Evolutionary conservation across 2,888 invertebrate genomes (phyloP), one percentile per base, ranked within the genome.

Genomic region (Sylvicola cinctus): DNA sequence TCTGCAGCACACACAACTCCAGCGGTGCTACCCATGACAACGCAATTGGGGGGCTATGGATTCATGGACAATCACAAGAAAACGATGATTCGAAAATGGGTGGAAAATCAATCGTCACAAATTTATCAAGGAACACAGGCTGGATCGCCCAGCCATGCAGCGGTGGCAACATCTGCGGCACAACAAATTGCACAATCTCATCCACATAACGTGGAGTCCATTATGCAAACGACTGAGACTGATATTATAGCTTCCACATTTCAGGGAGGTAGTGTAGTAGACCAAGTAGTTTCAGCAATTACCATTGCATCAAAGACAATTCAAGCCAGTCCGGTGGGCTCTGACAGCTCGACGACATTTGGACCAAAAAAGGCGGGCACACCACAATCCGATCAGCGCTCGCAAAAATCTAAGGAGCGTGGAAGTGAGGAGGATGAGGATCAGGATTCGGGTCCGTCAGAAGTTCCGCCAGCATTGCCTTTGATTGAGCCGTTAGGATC

Each of bases 51-150:
- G 10, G 73, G 78, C 1, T 87, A 88, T 49, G 81, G 88, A 1
- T 87, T 81, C 47, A 87, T 88, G 87, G 88, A 88, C 48, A 80
- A 70, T 45, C 84, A 85, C 47, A 90, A 90, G 52, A 84, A 85
- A 54, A 79, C 77, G 45, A 88, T 88, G 88, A 88, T 88, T 34
- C 65, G 83, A 32, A 79, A 85, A 49, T 88, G 88, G 88, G 87
- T 88, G 2, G 87, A 87, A 57, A 84, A 83, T 50, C 87, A 87
- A 57, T 80, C 80, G 1, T 70, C 74, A 13, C 81, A 84, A 60
- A 77, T 83, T 43, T 54, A 58, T 46, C 74, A 77, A 49, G 70
- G 70, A 47, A 67, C 68, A 2, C 67, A 68, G 43, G 68, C 68
- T 41, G 63, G 55, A 40, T 63, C 68, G 11, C 54, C 57, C n/a